phyloP scores from a whole-genome alignment of 2,113 vertebrate species.

The Colinus virginianus region DNA sequence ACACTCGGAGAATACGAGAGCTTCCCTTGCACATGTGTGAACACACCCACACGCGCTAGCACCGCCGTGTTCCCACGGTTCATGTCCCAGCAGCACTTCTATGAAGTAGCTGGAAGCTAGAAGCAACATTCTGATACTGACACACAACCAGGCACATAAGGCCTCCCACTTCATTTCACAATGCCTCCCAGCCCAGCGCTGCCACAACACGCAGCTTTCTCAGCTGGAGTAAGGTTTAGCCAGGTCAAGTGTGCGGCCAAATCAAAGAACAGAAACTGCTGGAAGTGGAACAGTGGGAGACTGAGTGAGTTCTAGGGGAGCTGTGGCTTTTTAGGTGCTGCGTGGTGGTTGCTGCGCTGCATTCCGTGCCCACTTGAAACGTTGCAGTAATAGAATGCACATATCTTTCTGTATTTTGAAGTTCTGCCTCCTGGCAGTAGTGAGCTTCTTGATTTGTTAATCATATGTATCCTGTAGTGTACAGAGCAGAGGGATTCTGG shows the following conservation, averaged over 20 bases:
- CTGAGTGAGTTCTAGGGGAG: background rate
- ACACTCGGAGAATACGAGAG: background rate
- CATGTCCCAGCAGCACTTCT: slow-evolving; percentile 55
- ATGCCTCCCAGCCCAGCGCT: slow-evolving; percentile 44
- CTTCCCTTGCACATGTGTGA: slow-evolving; percentile 23
- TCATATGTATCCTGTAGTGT: background rate
- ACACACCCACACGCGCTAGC: slow-evolving; percentile 21
- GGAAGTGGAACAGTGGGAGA: background rate
- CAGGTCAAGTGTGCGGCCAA: slow-evolving; percentile 63
- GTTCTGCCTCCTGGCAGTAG: background rate
- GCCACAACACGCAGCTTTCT: slow-evolving; percentile 56
- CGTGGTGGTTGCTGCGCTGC: background rate
- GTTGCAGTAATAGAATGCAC: background rate
- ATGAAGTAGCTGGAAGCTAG: slow-evolving; percentile 63
- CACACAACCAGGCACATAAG: slow-evolving; percentile 56
- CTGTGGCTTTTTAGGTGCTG: background rate
- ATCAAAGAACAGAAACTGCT: slow-evolving; percentile 55
- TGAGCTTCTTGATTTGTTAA: background rate
- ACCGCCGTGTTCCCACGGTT: slow-evolving; percentile 58
- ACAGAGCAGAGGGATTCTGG: background rate
- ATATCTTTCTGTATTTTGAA: accelerated
- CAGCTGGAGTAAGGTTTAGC: slow-evolving; percentile 66
- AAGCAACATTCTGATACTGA: slow-evolving; percentile 57
- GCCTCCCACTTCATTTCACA: slow-evolving; percentile 68
- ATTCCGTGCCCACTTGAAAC: background rate